Evolutionary conservation across 2,888 invertebrate genomes (phyloP).

Genomic region (Phytoseiulus persimilis): DNA sequence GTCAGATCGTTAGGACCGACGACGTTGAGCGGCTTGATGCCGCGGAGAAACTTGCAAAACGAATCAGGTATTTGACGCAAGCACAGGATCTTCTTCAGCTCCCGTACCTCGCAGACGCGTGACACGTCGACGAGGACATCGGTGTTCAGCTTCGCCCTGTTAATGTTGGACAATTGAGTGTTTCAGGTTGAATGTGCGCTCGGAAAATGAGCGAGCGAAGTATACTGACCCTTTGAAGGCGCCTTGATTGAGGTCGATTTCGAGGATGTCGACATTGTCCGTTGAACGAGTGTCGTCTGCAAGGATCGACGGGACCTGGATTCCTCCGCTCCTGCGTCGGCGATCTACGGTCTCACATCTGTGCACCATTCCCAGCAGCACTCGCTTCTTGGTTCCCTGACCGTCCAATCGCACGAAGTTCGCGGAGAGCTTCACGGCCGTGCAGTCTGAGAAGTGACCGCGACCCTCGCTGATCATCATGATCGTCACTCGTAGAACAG

Average conservation of each 20-base stretch:
- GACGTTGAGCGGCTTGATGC: not conserved
- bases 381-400: not conserved
- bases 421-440: not conserved
- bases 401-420: not conserved
- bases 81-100: conserved; percentile 17
- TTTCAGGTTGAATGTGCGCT: no score
- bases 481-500: not conserved
- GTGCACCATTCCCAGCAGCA: not conserved
- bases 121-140: not conserved
- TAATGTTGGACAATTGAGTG: not conserved
- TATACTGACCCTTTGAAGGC: not conserved
- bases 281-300: not conserved
- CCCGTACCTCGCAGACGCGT: conserved; percentile 10
- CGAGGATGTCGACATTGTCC: not conserved
- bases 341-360: not conserved
- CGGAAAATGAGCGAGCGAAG: no score
- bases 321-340: not conserved
- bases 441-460: not conserved
- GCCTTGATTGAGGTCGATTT: not conserved
- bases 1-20: not conserved
- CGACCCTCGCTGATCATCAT: not conserved
- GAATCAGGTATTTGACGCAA: not conserved
- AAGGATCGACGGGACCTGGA: not conserved
- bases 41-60: not conserved
- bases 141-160: not conserved